Evolutionary conservation across 37 sponge, comb jelly and placozoan species (phyloP), one percentile per base, ranked within the genome.

Genomic region (Eunapius fragilis): DNA sequence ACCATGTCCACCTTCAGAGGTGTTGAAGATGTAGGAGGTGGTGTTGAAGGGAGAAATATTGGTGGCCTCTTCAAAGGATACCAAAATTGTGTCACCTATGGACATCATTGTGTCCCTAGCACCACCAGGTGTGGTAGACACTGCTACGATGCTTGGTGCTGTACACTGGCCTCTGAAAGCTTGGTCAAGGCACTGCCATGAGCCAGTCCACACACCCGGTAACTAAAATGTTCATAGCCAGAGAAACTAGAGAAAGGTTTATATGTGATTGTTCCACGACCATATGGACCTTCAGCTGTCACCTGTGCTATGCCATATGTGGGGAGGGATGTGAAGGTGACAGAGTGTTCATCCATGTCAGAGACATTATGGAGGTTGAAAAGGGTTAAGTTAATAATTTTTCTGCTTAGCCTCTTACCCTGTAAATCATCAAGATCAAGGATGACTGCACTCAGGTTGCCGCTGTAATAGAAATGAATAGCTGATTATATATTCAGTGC

Each of bases 391-490:
- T 97, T 82, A 23, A 89, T 48, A 6, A n/a, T 84, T 79, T 24
- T 31, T 76, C 17, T 28, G 19, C 24, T 35, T 25, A 10, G 88
- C 93, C 10, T 25, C 9, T 7, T 71, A 38, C 69, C 26, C 90
- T 97, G 97, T 3, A 31, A 30, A 80, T 97, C 97, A 72, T 94
- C 93, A 22, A 47, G 47, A 31, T 97, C 97, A 81, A 73, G 94
- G 11, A 97, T 91, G 28, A 79, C 34, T 22, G 78, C 68, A n/a
- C 77, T 48, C 2, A n/a, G n/a, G n/a, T n/a, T n/a, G n/a, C n/a
- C n/a, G n/a, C n/a, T n/a, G n/a, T n/a, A n/a, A n/a, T n/a, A n/a
- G n/a, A n/a, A n/a, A n/a, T n/a, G n/a, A n/a, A n/a, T n/a, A n/a
- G n/a, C n/a, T n/a, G n/a, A n/a, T n/a, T n/a, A n/a, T n/a, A n/a